A percentile compares a stretch with the other conserved stretches of the same genome.
These are phyloP conservation scores for Labroides dimidiatus DNA, from an alignment of 2,797 vertebrate species.

Conservation along the genomic window DNA sequence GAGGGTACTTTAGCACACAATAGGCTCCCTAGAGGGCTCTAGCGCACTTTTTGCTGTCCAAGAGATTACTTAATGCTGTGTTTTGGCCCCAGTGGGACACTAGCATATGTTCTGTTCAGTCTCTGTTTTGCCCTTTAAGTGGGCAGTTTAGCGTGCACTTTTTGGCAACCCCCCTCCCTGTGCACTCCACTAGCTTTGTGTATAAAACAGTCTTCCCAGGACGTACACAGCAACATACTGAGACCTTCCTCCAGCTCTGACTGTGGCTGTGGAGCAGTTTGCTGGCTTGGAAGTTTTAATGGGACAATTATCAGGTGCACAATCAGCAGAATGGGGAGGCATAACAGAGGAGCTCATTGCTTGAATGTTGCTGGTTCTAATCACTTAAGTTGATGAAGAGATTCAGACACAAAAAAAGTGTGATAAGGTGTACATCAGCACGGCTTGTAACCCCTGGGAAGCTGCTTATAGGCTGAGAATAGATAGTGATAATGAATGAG, in stretches of 20 bases:
- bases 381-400: slow-evolving; percentile 51
- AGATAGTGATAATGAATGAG: slow-evolving; percentile 24
- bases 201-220: slow-evolving; percentile 5
- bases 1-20: too few relatives aligned
- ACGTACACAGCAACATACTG: neutral
- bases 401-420: slow-evolving; percentile 24
- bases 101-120: too few relatives aligned
- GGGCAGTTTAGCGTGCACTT: too few relatives aligned
- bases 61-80: too few relatives aligned
- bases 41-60: too few relatives aligned
- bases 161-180: too few relatives aligned
- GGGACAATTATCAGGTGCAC: slow-evolving; percentile 52
- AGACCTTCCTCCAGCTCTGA: slow-evolving; percentile 7
- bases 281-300: slow-evolving; percentile 54
- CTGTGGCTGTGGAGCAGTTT: slow-evolving; percentile 19
- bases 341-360: slow-evolving; percentile 23
- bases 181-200: too few relatives aligned
- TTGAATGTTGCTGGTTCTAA: slow-evolving; percentile 44
- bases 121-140: too few relatives aligned
- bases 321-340: slow-evolving; percentile 49
- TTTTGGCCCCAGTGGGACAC: too few relatives aligned
- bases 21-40: too few relatives aligned
- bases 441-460: slow-evolving; percentile 19
- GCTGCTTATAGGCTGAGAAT: neutral
- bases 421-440: slow-evolving; percentile 35